Conservation (phyloP, 2,797 vertebrate genomes). For the Paguma larvata region DNA sequence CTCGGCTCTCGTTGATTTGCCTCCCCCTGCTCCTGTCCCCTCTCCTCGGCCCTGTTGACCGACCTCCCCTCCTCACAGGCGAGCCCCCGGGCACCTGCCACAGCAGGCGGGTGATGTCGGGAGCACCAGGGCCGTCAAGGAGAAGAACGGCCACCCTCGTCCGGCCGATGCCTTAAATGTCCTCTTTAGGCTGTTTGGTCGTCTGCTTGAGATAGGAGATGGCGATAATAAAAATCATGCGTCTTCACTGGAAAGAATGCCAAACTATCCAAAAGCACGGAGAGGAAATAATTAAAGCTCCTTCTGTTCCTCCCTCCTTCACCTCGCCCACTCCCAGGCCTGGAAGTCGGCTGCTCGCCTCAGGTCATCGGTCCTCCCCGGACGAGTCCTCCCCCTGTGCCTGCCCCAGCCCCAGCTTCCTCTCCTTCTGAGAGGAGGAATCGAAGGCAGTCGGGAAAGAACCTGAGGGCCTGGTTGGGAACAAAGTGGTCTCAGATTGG, state of each 20-base stretch:
- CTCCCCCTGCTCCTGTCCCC: neutral
- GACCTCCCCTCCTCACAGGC: fast-evolving
- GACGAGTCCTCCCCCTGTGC: neutral
- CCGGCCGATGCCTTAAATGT: neutral
- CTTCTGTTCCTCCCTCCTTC: neutral
- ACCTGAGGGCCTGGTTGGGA: neutral
- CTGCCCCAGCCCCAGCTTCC: fast-evolving
- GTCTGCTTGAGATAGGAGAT: neutral
- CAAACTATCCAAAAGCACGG: neutral
- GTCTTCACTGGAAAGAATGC: neutral
- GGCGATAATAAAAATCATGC: neutral
- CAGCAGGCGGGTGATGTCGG: neutral
- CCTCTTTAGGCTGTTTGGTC: neutral
- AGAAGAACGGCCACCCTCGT: neutral
- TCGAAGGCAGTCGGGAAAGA: neutral
- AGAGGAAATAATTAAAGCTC: neutral
- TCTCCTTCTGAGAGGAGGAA: neutral
- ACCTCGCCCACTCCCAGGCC: neutral
- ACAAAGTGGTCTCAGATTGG: neutral
- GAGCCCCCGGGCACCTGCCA: neutral
- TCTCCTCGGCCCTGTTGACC: neutral
- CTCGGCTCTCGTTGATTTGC: neutral
- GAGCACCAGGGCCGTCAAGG: neutral
- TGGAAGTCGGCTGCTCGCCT: neutral
- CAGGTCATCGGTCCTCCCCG: too few relatives aligned